phyloP scores from a whole-genome alignment of 2,888 invertebrate genomes.

The Xylota sylvarum region DNA sequence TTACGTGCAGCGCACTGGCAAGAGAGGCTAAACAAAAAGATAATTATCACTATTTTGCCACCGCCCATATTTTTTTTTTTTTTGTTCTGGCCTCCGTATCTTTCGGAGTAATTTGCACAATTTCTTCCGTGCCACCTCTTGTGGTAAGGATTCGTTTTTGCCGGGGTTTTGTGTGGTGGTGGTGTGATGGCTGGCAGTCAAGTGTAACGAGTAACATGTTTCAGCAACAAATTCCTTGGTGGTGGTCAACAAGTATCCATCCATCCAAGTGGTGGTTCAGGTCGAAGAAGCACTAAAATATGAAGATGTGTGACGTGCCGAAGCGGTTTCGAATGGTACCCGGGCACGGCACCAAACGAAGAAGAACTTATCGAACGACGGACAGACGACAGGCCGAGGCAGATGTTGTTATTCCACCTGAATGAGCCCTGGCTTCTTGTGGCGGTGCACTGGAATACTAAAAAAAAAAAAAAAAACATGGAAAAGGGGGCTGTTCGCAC shows the following conservation, averaged over 20 bases:
- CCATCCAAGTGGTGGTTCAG: too few species aligned
- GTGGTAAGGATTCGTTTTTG: slow-evolving; percentile 49
- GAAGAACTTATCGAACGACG: slow-evolving; percentile 74
- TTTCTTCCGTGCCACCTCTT: slow-evolving; percentile 63
- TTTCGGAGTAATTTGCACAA: slow-evolving; percentile 67
- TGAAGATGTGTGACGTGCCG: slow-evolving; percentile 72
- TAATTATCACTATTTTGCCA: slow-evolving; percentile 77
- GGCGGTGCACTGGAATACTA: slow-evolving; percentile 31
- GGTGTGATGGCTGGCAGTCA: slow-evolving; percentile 41
- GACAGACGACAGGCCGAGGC: slow-evolving; percentile 77
- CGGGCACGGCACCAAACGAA: slow-evolving; percentile 76
- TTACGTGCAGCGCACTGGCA: slow-evolving; percentile 33
- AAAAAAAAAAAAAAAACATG: slow-evolving; percentile 35
- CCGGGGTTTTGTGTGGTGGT: neutral
- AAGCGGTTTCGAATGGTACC: slow-evolving; percentile 37
- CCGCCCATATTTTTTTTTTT: slow-evolving; percentile 70
- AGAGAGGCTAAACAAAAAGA: slow-evolving; percentile 75
- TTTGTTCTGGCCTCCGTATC: slow-evolving; percentile 32
- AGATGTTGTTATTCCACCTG: slow-evolving; percentile 76
- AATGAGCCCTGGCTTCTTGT: slow-evolving; percentile 63
- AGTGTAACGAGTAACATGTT: slow-evolving; percentile 73
- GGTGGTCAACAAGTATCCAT: slow-evolving; percentile 60
- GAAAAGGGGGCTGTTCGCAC: slow-evolving; percentile 69
- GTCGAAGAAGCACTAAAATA: slow-evolving; percentile 52
- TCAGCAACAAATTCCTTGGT: slow-evolving; percentile 67